Conservation (phyloP, 1,140 invertebrate genomes). For the Triops longicaudatus region DNA sequence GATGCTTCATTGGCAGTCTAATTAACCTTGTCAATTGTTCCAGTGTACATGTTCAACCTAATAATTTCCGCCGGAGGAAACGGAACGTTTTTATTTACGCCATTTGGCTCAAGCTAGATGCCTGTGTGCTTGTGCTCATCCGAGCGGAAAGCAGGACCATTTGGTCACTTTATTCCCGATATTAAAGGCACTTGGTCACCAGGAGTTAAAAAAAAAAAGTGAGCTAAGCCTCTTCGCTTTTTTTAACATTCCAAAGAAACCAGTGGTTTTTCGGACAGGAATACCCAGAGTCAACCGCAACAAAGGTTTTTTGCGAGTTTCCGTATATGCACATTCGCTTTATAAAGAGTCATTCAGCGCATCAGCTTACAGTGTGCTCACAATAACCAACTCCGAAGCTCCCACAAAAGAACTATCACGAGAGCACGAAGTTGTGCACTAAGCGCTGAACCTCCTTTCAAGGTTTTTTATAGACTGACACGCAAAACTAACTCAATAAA, state of each 20-base stretch:
- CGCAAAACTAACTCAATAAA: constrained; percentile 7
- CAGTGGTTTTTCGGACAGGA: background rate
- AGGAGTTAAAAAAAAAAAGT: background rate
- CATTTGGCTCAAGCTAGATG: too few relatives aligned
- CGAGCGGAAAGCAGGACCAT: background rate
- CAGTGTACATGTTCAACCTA: too few relatives aligned
- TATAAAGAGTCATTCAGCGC: background rate
- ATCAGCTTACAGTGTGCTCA: background rate
- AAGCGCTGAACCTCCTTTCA: background rate
- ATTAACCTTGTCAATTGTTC: background rate
- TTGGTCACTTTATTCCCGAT: background rate
- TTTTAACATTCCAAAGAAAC: background rate
- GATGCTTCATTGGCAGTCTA: background rate
- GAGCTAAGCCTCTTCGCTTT: background rate
- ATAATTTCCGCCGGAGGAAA: too few relatives aligned
- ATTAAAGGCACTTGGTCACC: background rate
- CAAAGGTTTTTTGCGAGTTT: background rate
- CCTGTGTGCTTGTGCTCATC: background rate
- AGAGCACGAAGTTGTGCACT: background rate
- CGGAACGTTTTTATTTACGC: too few relatives aligned
- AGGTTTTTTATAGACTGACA: background rate
- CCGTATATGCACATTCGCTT: background rate
- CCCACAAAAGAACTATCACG: background rate
- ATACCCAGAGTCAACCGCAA: background rate
- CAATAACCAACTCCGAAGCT: background rate